phyloP scores from a whole-genome alignment of 2,888 invertebrate genomes.

The Cataglyphis livida region DNA sequence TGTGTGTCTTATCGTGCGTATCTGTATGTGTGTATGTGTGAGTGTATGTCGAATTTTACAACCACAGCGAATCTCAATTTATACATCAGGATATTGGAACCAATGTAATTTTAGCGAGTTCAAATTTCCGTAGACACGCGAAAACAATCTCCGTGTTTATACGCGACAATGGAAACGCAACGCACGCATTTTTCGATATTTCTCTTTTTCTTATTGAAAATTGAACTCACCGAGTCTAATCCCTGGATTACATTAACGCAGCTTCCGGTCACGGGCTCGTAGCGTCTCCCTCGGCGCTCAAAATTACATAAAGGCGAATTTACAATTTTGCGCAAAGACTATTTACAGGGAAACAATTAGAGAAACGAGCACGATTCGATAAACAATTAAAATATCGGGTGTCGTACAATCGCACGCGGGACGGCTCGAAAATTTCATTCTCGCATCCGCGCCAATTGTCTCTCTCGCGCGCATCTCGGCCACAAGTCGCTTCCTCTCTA shows the following conservation, averaged over 20 bases:
- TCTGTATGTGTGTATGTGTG: slow-evolving; percentile 3
- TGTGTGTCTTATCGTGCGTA: slow-evolving; percentile 65
- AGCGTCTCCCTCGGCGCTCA: slow-evolving; percentile 42
- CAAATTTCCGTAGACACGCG: slow-evolving; percentile 29
- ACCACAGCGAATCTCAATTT: slow-evolving; percentile 68
- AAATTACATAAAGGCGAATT: slow-evolving; percentile 23
- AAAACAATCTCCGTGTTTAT: slow-evolving; percentile 24
- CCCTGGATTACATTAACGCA: slow-evolving; percentile 43
- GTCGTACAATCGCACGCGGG: slow-evolving; percentile 31
- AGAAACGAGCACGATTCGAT: slow-evolving; percentile 25
- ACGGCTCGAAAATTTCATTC: slow-evolving; percentile 26
- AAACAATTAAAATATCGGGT: slow-evolving; percentile 43
- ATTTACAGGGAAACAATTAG: slow-evolving; percentile 32
- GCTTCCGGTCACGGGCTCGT: slow-evolving; percentile 10
- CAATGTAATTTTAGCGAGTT: slow-evolving; percentile 35
- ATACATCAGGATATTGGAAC: slow-evolving; percentile 51
- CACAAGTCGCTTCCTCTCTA: slow-evolving; percentile 9
- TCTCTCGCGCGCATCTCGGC: not conserved
- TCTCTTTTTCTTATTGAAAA: slow-evolving; percentile 1
- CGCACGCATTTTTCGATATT: not conserved
- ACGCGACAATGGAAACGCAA: not conserved
- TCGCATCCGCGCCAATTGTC: slow-evolving; percentile 32
- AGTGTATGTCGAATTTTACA: slow-evolving; percentile 59
- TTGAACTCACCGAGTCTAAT: slow-evolving; percentile 37
- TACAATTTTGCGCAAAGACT: slow-evolving; percentile 28